These are phyloP conservation scores for Andinoacara biseriatus DNA, from an alignment of 2,113 vertebrate species.

Conservation along the genomic window DNA sequence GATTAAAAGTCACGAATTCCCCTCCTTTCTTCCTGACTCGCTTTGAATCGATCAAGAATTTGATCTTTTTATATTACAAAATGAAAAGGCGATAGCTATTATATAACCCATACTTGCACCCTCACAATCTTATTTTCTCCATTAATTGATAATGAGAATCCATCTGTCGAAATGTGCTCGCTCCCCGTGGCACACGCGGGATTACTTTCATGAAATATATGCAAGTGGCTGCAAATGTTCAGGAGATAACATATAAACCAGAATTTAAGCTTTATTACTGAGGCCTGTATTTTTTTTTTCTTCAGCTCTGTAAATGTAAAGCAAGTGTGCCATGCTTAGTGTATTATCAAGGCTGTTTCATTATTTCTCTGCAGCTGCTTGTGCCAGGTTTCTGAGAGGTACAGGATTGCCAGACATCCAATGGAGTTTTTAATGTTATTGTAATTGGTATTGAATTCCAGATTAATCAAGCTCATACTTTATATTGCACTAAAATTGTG, in stretches of 20 bases:
- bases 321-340: slow-evolving; percentile 25
- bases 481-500: slow-evolving; percentile 55
- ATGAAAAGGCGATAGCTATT: slow-evolving; percentile 10
- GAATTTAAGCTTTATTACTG: slow-evolving; percentile 29
- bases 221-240: slow-evolving; percentile 17
- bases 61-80: slow-evolving; percentile 40
- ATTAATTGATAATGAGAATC: slow-evolving; percentile 15
- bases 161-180: slow-evolving; percentile 1
- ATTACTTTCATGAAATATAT: slow-evolving; percentile 36
- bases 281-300: slow-evolving; percentile 6
- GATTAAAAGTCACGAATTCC: slow-evolving; percentile 48
- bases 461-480: slow-evolving; percentile 65
- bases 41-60: slow-evolving; percentile 33
- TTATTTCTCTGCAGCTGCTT: slow-evolving; percentile 30
- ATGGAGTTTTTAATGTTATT: slow-evolving; percentile 51
- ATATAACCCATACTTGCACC: background rate
- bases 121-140: slow-evolving; percentile 19
- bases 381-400: slow-evolving; percentile 38
- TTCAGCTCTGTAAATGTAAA: slow-evolving; percentile 14
- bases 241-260: slow-evolving; percentile 34
- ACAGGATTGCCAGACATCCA: slow-evolving; percentile 15
- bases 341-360: slow-evolving; percentile 32
- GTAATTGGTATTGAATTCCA: slow-evolving; percentile 65
- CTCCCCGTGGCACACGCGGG: slow-evolving; percentile 6
- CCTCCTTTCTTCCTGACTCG: slow-evolving; percentile 14